Percentiles rank a stretch among this genome's conserved stretches.
These are phyloP conservation scores for Drosophila heteroneura DNA, from an alignment of 2,888 invertebrate species.

Conservation along the genomic window DNA sequence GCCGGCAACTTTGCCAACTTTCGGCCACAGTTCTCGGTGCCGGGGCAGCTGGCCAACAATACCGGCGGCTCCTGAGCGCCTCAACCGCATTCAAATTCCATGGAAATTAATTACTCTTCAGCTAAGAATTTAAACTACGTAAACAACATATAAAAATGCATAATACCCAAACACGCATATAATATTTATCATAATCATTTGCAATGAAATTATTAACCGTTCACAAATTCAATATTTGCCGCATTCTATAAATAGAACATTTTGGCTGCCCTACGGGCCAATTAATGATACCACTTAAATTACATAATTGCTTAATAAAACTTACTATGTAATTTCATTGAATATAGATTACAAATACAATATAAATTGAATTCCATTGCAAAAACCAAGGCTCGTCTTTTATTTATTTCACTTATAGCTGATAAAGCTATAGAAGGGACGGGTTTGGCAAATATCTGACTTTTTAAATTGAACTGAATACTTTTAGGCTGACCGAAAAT, in stretches of 20 bases:
- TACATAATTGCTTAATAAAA: constrained; percentile 59
- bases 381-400: constrained; percentile 33
- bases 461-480: not conserved
- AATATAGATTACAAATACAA: constrained; percentile 59
- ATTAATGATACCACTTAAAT: constrained; percentile 54
- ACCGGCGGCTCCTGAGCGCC: constrained; percentile 53
- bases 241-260: constrained; percentile 28
- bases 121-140: constrained; percentile 66
- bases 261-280: constrained; percentile 29
- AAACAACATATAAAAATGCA: constrained; percentile 22
- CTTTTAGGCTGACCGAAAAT: not conserved
- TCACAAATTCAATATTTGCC: constrained; percentile 54
- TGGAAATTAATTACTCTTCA: constrained; percentile 68
- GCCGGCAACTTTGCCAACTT: constrained; percentile 95
- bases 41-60: constrained; percentile 83
- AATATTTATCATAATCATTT: constrained; percentile 74
- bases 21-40: constrained; percentile 91
- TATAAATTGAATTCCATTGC: constrained; percentile 74
- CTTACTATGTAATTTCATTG: constrained; percentile 61
- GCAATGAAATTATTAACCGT: constrained; percentile 63
- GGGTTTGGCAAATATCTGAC: not conserved
- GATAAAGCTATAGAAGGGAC: not conserved
- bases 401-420: constrained; percentile 2
- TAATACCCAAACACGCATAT: constrained; percentile 37
- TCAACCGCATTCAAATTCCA: constrained; percentile 69